phyloP scores from a whole-genome alignment of 2,888 invertebrate species.

The Anoncus sp. region DNA sequence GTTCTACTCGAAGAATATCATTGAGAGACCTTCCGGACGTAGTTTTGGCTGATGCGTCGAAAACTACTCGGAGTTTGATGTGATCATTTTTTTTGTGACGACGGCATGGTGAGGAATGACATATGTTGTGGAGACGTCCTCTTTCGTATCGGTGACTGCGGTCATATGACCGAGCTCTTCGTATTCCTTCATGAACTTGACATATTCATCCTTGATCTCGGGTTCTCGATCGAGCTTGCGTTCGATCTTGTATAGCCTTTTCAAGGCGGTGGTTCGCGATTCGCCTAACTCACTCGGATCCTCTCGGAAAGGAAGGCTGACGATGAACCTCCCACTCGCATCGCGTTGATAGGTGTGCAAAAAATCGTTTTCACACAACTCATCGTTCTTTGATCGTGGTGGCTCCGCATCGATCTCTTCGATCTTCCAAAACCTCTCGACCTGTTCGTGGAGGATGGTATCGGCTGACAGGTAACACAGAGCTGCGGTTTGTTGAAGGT shows the following conservation, averaged over 20 bases:
- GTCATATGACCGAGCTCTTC: background rate
- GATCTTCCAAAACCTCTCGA: constrained; percentile 20
- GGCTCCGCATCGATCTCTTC: background rate
- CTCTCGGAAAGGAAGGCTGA: constrained; percentile 12
- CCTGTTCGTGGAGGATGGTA: background rate
- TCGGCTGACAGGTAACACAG: constrained; percentile 1
- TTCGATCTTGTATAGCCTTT: constrained; percentile 7
- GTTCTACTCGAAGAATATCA: constrained; percentile 65
- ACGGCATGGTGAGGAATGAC: constrained; percentile 17
- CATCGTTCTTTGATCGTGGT: background rate
- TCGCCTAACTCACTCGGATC: constrained; percentile 14
- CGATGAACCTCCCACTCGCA: constrained; percentile 14
- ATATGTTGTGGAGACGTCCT: background rate
- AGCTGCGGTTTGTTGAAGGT: background rate
- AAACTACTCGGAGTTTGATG: constrained; percentile 65
- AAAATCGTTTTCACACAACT: constrained; percentile 13
- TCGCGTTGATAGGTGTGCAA: constrained; percentile 2
- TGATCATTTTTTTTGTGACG: background rate
- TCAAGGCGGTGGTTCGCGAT: constrained; percentile 10
- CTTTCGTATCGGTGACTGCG: constrained; percentile 5
- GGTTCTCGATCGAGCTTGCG: background rate
- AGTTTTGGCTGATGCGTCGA: constrained; percentile 68
- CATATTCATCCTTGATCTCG: background rate
- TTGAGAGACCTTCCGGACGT: constrained; percentile 67
- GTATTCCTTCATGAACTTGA: constrained; percentile 17